Percentiles rank a stretch among this genome's conserved stretches.
phyloP scores from a whole-genome alignment of 2,888 invertebrate species.

The Caenorhabditis sulstoni region DNA sequence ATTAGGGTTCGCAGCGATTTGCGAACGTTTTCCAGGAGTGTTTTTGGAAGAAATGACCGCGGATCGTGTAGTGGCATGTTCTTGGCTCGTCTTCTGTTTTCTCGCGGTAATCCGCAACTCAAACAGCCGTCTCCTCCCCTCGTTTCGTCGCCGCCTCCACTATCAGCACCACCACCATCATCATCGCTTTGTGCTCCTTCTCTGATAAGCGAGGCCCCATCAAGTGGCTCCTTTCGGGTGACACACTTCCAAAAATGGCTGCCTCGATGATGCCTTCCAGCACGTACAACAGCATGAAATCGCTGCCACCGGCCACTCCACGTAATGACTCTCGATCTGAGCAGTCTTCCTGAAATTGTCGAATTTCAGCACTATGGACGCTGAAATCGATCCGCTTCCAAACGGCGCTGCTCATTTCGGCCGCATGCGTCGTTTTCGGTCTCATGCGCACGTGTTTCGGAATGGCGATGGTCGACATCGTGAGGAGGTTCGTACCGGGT shows the following conservation, averaged over 20 bases:
- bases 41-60: too few relatives aligned
- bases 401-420: conserved; percentile 69
- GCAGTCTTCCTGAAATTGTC: background rate
- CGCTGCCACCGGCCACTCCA: conserved; percentile 38
- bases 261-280: conserved; percentile 38
- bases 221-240: conserved; percentile 1
- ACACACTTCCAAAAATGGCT: conserved; percentile 20
- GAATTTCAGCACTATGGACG: conserved; percentile 75
- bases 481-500: conserved; percentile 42
- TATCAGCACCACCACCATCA: too few relatives aligned
- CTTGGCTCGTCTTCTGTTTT: conserved; percentile 36
- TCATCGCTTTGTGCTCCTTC: conserved; percentile 8
- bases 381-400: conserved; percentile 71
- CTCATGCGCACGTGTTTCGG: conserved; percentile 69
- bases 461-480: conserved; percentile 77
- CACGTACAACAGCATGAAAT: conserved; percentile 36
- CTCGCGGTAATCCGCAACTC: conserved; percentile 50
- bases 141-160: too few relatives aligned
- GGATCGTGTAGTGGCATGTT: background rate
- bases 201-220: conserved; percentile 8
- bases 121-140: conserved; percentile 25
- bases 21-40: too few relatives aligned
- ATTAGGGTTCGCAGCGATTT: too few relatives aligned
- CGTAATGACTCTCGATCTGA: too few relatives aligned
- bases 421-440: conserved; percentile 69